A percentile compares a stretch with the other conserved stretches of the same genome.
These are phyloP conservation scores for Craterocephalus amniculus DNA, from an alignment of 2,797 vertebrate species.

Conservation along the genomic window DNA sequence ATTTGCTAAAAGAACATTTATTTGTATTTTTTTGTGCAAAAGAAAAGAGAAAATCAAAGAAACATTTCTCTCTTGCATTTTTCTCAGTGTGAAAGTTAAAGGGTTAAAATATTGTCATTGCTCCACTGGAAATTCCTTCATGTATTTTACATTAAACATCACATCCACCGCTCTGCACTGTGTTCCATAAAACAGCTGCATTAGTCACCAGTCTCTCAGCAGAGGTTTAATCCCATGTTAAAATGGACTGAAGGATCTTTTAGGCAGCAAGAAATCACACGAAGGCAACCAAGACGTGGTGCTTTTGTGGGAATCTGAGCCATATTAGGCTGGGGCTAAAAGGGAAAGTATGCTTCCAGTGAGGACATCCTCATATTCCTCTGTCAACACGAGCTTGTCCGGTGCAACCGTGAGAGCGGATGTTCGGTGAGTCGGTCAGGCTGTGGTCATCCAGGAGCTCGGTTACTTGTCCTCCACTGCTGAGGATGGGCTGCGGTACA, in stretches of 20 bases:
- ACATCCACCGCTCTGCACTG: not conserved
- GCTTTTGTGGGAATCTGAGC: constrained; percentile 63
- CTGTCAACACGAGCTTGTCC: constrained; percentile 63
- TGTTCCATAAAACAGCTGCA: constrained; percentile 5
- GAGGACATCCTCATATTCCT: constrained; percentile 62
- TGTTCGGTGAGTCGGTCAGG: constrained; percentile 48
- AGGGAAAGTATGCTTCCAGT: constrained; percentile 21
- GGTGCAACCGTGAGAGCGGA: constrained; percentile 58
- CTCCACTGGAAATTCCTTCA: not conserved
- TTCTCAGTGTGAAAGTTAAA: too few species aligned
- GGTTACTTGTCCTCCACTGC: constrained; percentile 36
- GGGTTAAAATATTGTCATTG: too few species aligned
- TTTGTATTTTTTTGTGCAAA: too few species aligned
- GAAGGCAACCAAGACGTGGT: constrained; percentile 48
- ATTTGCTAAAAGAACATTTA: too few species aligned
- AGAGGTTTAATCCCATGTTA: constrained; percentile 30
- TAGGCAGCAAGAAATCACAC: constrained; percentile 47
- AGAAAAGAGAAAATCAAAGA: too few species aligned
- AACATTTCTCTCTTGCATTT: too few species aligned
- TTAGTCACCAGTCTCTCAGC: constrained; percentile 26
- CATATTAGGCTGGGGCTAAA: constrained; percentile 48
- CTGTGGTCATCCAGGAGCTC: constrained; percentile 48
- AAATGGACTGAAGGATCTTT: constrained; percentile 33
- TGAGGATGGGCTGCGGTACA: constrained; percentile 27
- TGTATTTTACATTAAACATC: not conserved